Conservation (phyloP, 2,113 vertebrate genomes). For the Esox niger region DNA sequence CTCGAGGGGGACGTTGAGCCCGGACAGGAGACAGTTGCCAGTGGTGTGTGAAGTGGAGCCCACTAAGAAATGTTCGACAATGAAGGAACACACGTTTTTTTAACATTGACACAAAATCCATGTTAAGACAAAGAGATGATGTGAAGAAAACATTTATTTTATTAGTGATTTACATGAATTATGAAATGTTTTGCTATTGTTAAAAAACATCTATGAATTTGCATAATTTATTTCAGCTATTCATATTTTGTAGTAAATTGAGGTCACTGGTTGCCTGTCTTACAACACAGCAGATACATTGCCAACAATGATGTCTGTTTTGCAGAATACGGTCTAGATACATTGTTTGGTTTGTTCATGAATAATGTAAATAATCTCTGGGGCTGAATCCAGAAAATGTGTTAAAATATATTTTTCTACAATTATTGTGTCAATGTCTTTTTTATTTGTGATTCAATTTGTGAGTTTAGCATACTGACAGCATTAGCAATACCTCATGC, state of each 20-base stretch:
- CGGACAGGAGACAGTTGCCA: neutral
- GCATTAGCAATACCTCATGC: neutral
- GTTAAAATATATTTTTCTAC: constrained; percentile 73
- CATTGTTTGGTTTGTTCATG: constrained; percentile 8
- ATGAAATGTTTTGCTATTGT: constrained; percentile 9
- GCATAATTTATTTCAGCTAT: constrained; percentile 8
- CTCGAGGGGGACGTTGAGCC: neutral
- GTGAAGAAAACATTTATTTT: neutral
- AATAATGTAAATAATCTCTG: constrained; percentile 45
- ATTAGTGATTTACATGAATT: too few species aligned
- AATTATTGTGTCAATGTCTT: neutral
- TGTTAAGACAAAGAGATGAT: neutral
- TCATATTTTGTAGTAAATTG: constrained; percentile 1
- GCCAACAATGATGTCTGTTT: neutral
- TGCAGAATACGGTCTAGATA: neutral
- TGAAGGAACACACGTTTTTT: neutral
- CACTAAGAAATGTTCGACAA: neutral
- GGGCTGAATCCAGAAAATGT: constrained; percentile 24
- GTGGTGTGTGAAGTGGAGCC: neutral
- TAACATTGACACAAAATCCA: too few species aligned
- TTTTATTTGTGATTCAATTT: neutral
- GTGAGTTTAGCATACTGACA: neutral
- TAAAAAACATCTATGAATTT: constrained; percentile 19
- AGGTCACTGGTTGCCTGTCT: constrained; percentile 33
- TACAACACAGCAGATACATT: neutral